phyloP scores from a whole-genome alignment of 1,140 invertebrate genomes.

The Cepaea nemoralis region DNA sequence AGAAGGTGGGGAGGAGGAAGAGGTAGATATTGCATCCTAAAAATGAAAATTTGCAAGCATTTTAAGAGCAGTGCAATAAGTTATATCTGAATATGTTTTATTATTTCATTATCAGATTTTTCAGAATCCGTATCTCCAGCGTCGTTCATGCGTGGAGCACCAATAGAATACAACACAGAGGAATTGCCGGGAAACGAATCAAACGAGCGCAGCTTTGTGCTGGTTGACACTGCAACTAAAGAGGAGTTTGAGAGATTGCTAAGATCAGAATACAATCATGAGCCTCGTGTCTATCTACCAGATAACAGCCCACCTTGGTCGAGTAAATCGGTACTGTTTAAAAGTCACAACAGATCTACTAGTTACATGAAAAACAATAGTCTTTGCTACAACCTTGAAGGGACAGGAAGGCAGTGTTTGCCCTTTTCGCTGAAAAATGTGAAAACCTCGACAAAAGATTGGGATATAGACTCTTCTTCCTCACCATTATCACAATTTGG shows the following conservation, averaged over 20 bases:
- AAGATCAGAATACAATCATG: not conserved
- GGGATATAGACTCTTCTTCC: too few relatives aligned
- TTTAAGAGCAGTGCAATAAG: too few relatives aligned
- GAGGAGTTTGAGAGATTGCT: not conserved
- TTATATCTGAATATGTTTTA: too few relatives aligned
- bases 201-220: not conserved
- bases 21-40: too few relatives aligned
- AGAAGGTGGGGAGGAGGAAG: too few relatives aligned
- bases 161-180: not conserved
- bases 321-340: not conserved
- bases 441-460: not conserved
- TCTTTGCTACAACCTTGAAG: not conserved
- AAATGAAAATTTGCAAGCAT: too few relatives aligned
- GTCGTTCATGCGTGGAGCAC: not conserved
- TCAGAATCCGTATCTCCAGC: too few relatives aligned
- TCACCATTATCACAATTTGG: too few relatives aligned
- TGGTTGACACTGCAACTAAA: not conserved
- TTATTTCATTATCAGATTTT: too few relatives aligned
- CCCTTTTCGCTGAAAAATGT: not conserved
- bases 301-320: not conserved
- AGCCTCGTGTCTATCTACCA: not conserved
- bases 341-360: not conserved
- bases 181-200: not conserved
- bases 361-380: not conserved
- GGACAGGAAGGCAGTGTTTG: not conserved